Evolutionary conservation across 2,113 vertebrate genomes (phyloP), one percentile per base, ranked within the genome.

Genomic region (Pluvialis apricaria): DNA sequence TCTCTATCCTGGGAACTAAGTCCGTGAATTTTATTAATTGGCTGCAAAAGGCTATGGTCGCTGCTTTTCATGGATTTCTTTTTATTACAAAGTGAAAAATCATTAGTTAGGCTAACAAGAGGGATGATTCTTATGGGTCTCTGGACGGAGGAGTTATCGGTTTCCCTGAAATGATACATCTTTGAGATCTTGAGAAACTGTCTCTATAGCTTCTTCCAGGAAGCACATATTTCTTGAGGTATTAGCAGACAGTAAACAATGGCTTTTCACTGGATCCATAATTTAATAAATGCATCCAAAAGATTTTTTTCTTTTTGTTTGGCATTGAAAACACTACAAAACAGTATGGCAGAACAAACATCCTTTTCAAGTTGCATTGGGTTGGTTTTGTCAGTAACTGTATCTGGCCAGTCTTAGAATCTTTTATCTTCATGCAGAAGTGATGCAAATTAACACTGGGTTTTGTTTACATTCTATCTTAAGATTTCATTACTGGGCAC

Each of bases 331-430:
- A 26, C 5, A 13, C 6, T 26, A 42, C 17, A 62, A 78, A 95
- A 42, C 3, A 6, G 40, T 60, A 34, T 28, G 25, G 8, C 10
- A 75, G 19, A 73, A 62, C 57, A 17, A 76, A 19, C 4, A 68
- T 6, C 1, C 40, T 82, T 76, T 89, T 64, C 44, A 2, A 18
- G 11, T 76, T 82, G 3, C 20, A 20, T 29, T 79, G 40, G 4
- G 7, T 38, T 2, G 0, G 2, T 86, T 92, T 92, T 70, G 3
- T 21, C 40, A 52, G 38, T n/a, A 51, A 31, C 4, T 0, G 0
- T 45, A 10, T 38, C 75, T 40, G 51, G 4, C 31, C 32, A 14
- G 4, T 24, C 47, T 77, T 73, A 60, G 22, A 70, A 60, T 57
- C 34, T 77, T 77, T n/a, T 70, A 6, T 44, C 29, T 82, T 93